Evolutionary conservation across 2,797 vertebrate species (phyloP), one percentile per base, ranked within the genome.

Genomic region (Rachycentron canadum): DNA sequence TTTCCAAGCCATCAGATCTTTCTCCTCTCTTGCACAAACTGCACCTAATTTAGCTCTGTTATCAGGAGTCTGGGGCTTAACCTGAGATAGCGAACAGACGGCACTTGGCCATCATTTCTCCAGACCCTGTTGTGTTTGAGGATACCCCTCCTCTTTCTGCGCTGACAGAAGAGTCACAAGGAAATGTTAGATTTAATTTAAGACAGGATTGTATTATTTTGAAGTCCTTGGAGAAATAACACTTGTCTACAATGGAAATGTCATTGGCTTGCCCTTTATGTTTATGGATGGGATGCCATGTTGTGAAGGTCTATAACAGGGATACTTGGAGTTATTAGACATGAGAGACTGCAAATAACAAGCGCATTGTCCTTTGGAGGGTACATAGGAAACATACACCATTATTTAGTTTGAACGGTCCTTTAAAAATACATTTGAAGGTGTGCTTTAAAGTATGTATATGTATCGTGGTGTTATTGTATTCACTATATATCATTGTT

Each of bases 161-260:
- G 45, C 81, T 73, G 74, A 76, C 74, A 76, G 50, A 78, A 72
- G 53, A 68, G 83, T 88, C 88, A 85, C 72, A 30, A 70, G 52
- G 71, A 88, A 85, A 60, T 17, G 25, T 68, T 57, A 38, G 58
- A 74, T 89, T 89, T 85, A 73, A 90, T 91, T 90, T 88, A 85
- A 88, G 79, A 70, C 7, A 23, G 81, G 68, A 73, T 78, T 17
- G 38, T 83, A 79, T 91, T 88, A 86, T 89, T 86, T 88, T 70
- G 49, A 72, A 78, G 85, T 83, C 91, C 90, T 88, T 80, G 80
- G 89, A 89, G 87, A 92, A 92, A 93, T 92, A 93, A 86, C 66
- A 78, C 73, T 86, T 65, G 76, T 74, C 55, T 65, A 43, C 72
- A 80, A 41, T 70, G 75, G 82, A 90, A 88, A 90, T 91, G 91